A percentile compares a stretch with the other conserved stretches of the same genome.
Evolutionary conservation across 2,113 vertebrate species (phyloP).

Genomic region (Tenebrosternarchus preto): DNA sequence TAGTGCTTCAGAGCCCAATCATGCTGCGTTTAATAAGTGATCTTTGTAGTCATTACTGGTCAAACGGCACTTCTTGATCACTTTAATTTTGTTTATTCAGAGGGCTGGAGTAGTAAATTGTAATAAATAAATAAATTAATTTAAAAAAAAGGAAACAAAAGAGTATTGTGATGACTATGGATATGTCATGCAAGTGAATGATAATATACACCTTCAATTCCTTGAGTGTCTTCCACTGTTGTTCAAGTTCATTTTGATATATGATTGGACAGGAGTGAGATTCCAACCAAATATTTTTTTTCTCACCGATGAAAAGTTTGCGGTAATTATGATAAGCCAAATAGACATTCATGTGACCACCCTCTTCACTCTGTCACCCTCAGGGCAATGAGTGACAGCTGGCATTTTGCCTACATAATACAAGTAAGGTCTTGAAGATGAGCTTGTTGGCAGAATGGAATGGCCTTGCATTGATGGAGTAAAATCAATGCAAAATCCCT

Average conservation of each 20-base stretch:
- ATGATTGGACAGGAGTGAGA: too few species aligned
- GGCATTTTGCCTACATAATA: slow-evolving; percentile 25
- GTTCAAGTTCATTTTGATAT: too few species aligned
- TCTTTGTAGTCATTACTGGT: not conserved
- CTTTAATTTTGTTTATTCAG: not conserved
- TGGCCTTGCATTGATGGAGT: slow-evolving; percentile 8
- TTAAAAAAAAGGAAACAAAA: too few species aligned
- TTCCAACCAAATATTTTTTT: too few species aligned
- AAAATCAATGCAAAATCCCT: too few species aligned
- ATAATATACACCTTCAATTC: not conserved
- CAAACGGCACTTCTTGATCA: not conserved
- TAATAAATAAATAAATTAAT: too few species aligned
- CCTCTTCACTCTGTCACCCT: not conserved
- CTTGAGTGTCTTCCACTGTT: too few species aligned
- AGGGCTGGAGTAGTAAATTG: not conserved
- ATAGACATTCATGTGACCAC: not conserved
- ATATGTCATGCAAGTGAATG: not conserved
- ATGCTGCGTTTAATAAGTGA: not conserved
- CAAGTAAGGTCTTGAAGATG: slow-evolving; percentile 13
- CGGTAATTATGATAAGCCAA: not conserved
- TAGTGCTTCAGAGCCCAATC: too few species aligned
- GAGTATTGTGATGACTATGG: too few species aligned
- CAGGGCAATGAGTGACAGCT: slow-evolving; percentile 13
- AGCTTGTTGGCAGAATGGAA: not conserved
- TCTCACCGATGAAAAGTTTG: too few species aligned